phyloP scores from a whole-genome alignment of 2,888 invertebrate species.

The Temnothorax rugatulus region DNA sequence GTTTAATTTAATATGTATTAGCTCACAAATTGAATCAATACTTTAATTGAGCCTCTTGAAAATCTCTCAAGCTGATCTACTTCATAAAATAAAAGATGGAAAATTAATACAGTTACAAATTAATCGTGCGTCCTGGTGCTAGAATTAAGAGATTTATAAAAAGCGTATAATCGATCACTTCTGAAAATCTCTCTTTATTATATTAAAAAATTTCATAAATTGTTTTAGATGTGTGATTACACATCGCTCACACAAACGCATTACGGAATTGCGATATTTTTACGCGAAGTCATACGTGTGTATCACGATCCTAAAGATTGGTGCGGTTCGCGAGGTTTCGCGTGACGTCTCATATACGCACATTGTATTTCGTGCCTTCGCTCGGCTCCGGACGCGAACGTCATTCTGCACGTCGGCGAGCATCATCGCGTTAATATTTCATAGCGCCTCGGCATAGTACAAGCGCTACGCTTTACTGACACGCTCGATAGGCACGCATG shows the following conservation, averaged over 20 bases:
- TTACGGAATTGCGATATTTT: neutral
- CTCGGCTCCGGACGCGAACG: neutral
- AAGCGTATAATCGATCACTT: neutral
- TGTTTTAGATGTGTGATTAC: neutral
- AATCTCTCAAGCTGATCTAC: neutral
- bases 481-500: conserved; percentile 36
- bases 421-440: conserved; percentile 44
- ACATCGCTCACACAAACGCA: neutral
- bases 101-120: neutral
- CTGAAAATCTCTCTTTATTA: neutral
- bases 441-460: conserved; percentile 36
- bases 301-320: neutral
- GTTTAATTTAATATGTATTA: neutral
- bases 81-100: neutral
- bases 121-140: neutral
- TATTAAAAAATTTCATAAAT: neutral
- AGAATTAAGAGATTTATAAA: neutral
- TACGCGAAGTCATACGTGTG: neutral
- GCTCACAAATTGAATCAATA: neutral
- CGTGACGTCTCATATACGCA: conserved; percentile 57
- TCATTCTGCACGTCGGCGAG: conserved; percentile 7
- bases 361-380: conserved; percentile 50
- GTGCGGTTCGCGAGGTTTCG: conserved; percentile 36
- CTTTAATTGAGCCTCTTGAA: neutral
- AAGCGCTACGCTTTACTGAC: conserved; percentile 46